Conservation (phyloP, 2,113 vertebrate genomes). For the Xiphophorus maculatus region DNA sequence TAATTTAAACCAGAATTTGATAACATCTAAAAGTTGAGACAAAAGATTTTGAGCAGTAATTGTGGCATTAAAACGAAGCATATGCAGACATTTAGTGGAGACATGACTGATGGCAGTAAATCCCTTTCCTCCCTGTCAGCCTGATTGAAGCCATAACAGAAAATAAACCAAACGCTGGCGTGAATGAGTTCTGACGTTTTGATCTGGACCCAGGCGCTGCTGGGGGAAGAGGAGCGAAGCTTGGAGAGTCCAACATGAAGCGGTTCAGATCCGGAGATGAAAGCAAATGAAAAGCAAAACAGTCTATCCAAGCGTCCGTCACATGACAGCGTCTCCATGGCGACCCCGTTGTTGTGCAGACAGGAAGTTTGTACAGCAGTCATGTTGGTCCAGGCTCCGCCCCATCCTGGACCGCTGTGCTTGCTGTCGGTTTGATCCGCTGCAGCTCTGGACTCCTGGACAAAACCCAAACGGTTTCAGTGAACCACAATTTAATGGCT, state of each 20-base stretch:
- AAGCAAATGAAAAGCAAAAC: constrained; percentile 11
- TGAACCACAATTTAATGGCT: background rate
- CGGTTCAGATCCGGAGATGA: constrained; percentile 27
- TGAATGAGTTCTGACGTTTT: background rate
- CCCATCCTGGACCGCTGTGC: constrained; percentile 38
- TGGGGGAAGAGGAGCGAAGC: background rate
- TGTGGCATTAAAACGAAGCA: background rate
- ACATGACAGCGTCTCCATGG: constrained; percentile 26
- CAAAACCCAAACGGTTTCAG: background rate
- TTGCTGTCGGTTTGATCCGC: background rate
- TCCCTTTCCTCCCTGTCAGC: background rate
- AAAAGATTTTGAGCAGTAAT: constrained; percentile 6
- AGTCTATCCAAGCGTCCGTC: constrained; percentile 33
- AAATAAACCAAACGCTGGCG: background rate
- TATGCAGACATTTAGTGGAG: background rate
- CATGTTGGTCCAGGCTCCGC: constrained; percentile 47
- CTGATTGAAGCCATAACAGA: background rate
- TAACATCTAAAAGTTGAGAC: constrained; percentile 17
- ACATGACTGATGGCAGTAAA: background rate
- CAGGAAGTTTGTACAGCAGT: constrained; percentile 60
- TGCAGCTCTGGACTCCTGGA: constrained; percentile 24
- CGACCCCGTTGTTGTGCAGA: constrained; percentile 18
- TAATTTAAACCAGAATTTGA: background rate
- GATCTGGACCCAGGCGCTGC: background rate
- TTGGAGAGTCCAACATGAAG: background rate